phyloP scores from a whole-genome alignment of 2,113 vertebrate genomes.

The Setophaga coronata region DNA sequence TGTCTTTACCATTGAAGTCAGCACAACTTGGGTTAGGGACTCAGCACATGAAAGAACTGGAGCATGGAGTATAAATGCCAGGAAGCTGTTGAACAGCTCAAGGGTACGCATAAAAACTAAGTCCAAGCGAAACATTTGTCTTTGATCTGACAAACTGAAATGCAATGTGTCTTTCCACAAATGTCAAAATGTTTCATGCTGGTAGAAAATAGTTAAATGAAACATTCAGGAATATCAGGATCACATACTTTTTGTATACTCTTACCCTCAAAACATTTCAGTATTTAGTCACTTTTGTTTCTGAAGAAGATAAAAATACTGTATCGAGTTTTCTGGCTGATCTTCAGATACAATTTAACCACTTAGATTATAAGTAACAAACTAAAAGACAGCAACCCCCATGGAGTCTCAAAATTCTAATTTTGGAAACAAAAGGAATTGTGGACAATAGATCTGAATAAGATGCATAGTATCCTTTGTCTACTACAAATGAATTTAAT shows the following conservation, averaged over 20 bases:
- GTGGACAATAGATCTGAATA: background rate
- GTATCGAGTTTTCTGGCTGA: background rate
- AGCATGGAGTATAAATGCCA: background rate
- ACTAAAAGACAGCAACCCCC: background rate
- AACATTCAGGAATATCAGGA: background rate
- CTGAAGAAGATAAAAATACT: background rate
- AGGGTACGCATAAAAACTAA: conserved; percentile 12
- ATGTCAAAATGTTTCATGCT: conserved; percentile 15
- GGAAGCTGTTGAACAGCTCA: conserved; percentile 24
- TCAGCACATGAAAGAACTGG: background rate
- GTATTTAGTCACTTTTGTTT: conserved; percentile 2
- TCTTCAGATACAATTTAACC: background rate
- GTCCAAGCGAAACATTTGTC: conserved; percentile 27
- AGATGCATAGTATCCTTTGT: background rate
- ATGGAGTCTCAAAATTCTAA: background rate
- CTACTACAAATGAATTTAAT: background rate
- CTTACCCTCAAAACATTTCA: background rate
- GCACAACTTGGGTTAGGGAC: background rate
- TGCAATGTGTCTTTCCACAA: conserved; percentile 8
- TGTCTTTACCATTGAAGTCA: conserved; percentile 4
- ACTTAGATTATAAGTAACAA: background rate
- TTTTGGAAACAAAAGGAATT: background rate
- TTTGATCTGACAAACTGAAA: conserved; percentile 35
- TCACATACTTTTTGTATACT: background rate
- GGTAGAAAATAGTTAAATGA: conserved; percentile 1